Conservation (phyloP, 2,888 invertebrate species). For the Drosophila koepferae region DNA sequence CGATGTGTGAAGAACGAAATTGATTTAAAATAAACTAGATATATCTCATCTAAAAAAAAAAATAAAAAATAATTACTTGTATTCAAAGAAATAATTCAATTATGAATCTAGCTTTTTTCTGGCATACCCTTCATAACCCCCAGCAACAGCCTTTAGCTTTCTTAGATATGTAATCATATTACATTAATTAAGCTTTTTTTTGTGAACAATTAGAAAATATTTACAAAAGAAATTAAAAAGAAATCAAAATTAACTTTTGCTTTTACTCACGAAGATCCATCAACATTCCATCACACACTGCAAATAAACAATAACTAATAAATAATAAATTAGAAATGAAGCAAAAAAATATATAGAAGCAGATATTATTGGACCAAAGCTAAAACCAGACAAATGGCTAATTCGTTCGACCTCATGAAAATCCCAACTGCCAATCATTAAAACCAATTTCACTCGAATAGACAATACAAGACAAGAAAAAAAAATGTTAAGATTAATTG, state of each 20-base stretch:
- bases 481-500: constrained; percentile 41
- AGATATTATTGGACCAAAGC: background rate
- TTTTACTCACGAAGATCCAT: background rate
- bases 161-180: background rate
- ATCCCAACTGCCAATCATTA: constrained; percentile 32
- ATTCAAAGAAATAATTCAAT: background rate
- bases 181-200: background rate
- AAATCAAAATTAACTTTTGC: background rate
- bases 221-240: constrained; percentile 3
- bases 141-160: background rate
- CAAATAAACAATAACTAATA: background rate
- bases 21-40: background rate
- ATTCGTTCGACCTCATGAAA: constrained; percentile 30
- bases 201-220: background rate
- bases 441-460: constrained; percentile 24
- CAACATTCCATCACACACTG: background rate
- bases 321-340: background rate
- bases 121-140: background rate
- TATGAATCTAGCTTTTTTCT: background rate
- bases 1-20: constrained; percentile 1
- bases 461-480: background rate
- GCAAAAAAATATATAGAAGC: background rate
- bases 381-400: background rate
- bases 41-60: background rate
- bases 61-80: background rate